Evolutionary conservation across 2,113 vertebrate genomes (phyloP).

Genomic region (Caracal caracal): DNA sequence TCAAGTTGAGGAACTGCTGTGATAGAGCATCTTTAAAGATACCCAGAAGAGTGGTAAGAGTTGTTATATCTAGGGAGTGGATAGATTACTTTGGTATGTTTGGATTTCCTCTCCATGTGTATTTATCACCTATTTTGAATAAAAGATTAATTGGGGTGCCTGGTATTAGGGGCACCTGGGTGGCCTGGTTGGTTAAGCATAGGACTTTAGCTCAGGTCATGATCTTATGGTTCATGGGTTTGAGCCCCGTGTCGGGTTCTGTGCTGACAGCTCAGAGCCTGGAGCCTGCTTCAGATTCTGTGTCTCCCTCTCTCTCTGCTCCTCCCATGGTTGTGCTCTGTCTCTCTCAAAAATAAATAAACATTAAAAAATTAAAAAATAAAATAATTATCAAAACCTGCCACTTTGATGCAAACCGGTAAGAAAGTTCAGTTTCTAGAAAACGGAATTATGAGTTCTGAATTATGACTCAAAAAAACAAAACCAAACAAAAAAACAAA

Average conservation of each 20-base stretch:
- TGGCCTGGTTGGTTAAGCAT: too few species aligned
- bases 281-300: too few species aligned
- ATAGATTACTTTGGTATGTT: not conserved
- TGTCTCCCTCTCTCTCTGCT: too few species aligned
- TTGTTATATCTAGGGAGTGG: not conserved
- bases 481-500: not conserved
- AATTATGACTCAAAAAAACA: not conserved
- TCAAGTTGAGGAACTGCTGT: not conserved
- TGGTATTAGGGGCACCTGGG: too few species aligned
- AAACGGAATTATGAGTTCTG: not conserved
- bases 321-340: too few species aligned
- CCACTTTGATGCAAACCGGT: not conserved
- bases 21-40: not conserved
- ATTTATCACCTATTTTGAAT: not conserved
- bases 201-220: too few species aligned
- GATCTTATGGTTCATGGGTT: too few species aligned
- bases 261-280: too few species aligned
- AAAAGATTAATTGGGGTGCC: not conserved
- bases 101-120: not conserved
- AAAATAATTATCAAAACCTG: not conserved
- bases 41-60: not conserved
- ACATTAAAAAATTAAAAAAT: too few species aligned
- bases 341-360: too few species aligned
- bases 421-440: constrained; percentile 28
- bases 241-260: too few species aligned